Evolutionary conservation across 2,113 vertebrate species (phyloP).

Genomic region (Speoplatyrhinus poulsoni): DNA sequence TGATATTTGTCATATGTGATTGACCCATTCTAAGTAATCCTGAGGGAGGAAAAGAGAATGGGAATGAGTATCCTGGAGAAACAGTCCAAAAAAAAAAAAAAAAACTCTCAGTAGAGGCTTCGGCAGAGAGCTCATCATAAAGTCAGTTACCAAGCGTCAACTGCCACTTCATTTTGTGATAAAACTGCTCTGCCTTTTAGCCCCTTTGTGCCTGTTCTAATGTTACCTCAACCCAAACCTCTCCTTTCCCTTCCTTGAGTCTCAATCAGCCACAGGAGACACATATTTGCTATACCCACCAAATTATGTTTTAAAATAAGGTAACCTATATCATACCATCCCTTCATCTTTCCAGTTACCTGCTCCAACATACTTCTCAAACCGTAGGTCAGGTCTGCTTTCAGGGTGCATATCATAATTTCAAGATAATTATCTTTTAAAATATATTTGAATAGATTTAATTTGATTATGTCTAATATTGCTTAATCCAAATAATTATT

Average conservation of each 20-base stretch:
- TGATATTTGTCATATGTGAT: no score
- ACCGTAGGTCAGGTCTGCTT: no score
- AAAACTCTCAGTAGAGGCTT: constrained; percentile 12
- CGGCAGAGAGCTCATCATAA: constrained; percentile 7
- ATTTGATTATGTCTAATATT: no score
- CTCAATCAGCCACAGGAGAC: constrained; percentile 31
- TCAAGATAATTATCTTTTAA: no score
- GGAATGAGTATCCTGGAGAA: constrained; percentile 8
- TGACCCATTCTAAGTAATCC: not conserved
- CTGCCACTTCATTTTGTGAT: constrained; percentile 61
- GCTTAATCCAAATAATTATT: no score
- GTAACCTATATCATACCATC: constrained; percentile 2
- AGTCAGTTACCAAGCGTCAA: constrained; percentile 23
- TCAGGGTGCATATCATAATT: no score
- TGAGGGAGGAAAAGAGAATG: constrained; percentile 9
- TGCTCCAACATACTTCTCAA: not conserved
- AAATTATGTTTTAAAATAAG: constrained; percentile 27
- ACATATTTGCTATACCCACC: constrained; percentile 54
- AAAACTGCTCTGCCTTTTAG: constrained; percentile 30
- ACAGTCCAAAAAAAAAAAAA: constrained; percentile 3
- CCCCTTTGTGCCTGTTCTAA: constrained; percentile 6
- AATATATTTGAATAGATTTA: no score
- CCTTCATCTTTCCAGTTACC: not conserved
- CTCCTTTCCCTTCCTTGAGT: constrained; percentile 10
- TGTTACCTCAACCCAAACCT: constrained; percentile 33